Evolutionary conservation across 2,113 vertebrate species (phyloP).

Genomic region (Xenopus tropicalis): UCB_Xtro_10.0 CM004450.2:133491501-133492000

Average conservation of each 20-base stretch:
- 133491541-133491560: too few species aligned
- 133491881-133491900: neutral
- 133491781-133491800: constrained; percentile 33
- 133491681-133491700: constrained; percentile 36
- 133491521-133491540: too few species aligned
- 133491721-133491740: constrained; percentile 15
- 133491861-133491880: constrained; percentile 27
- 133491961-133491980: too few species aligned
- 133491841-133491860: constrained; percentile 29
- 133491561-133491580: too few species aligned
- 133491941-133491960: too few species aligned
- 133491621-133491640: neutral
- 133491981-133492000: too few species aligned
- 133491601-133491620: neutral
- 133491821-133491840: constrained; percentile 9
- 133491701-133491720: constrained; percentile 18
- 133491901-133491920: too few species aligned
- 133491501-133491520: too few species aligned
- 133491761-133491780: constrained; percentile 29
- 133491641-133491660: neutral
- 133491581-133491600: neutral
- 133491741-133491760: constrained; percentile 36
- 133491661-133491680: constrained; percentile 8
- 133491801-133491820: constrained; percentile 23
- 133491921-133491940: too few species aligned